Percentiles rank a stretch among this genome's conserved stretches.
These are phyloP conservation scores for Homalodisca vitripennis DNA, from an alignment of 1,140 invertebrate genomes.

Conservation along the genomic window DNA sequence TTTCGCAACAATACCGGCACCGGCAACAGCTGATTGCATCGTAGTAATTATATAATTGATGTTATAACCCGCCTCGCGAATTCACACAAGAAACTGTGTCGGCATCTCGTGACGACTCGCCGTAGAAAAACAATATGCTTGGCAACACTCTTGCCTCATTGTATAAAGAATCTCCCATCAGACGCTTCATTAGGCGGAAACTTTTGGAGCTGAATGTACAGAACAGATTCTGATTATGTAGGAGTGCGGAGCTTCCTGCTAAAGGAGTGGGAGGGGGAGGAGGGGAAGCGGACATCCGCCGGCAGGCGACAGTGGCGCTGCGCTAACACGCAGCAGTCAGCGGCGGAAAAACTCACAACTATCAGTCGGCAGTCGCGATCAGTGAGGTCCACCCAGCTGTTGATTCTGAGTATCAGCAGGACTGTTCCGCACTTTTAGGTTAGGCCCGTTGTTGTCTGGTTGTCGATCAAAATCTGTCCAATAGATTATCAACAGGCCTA, in stretches of 20 bases:
- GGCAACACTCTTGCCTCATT: too few relatives aligned
- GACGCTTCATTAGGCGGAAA: conserved; percentile 21
- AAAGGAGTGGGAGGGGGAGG: background rate
- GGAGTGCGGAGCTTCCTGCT: conserved; percentile 15
- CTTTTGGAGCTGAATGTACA: conserved; percentile 9
- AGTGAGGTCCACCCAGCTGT: conserved; percentile 7
- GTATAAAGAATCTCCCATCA: conserved; percentile 6
- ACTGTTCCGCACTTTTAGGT: conserved; percentile 18
- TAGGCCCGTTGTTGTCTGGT: conserved; percentile 21
- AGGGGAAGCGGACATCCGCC: conserved; percentile 24
- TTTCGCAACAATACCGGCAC: conserved; percentile 16
- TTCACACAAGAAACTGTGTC: conserved; percentile 1
- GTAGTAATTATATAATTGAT: background rate
- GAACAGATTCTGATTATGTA: conserved; percentile 26
- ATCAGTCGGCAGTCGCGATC: background rate
- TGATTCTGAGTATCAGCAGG: conserved; percentile 7
- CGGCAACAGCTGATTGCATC: too few relatives aligned
- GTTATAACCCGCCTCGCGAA: background rate
- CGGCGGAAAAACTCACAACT: background rate
- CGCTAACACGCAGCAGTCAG: background rate
- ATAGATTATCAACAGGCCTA: background rate
- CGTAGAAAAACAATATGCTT: too few relatives aligned
- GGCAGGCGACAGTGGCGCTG: conserved; percentile 12
- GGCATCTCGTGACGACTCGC: background rate
- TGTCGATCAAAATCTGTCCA: background rate